Evolutionary conservation across 2,888 invertebrate species (phyloP).

Genomic region (Zhuqinia jingwanae): DNA sequence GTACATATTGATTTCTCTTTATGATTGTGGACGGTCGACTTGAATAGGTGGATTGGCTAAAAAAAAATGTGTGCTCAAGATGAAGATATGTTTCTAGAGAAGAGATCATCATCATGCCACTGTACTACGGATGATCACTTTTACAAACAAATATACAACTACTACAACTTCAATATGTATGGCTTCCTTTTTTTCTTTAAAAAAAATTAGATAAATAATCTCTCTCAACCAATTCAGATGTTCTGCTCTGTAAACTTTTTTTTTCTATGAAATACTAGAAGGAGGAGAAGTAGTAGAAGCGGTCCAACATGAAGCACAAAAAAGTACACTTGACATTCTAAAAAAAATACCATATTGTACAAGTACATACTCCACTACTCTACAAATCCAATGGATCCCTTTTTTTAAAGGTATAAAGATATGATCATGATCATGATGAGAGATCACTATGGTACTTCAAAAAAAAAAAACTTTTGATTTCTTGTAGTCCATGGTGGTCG

Average conservation of each 20-base stretch:
- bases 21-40: slow-evolving; percentile 1
- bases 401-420: background rate
- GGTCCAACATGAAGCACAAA: background rate
- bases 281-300: too few relatives aligned
- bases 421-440: slow-evolving; percentile 6
- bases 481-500: background rate
- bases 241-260: background rate
- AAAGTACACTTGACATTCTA: slow-evolving; percentile 19
- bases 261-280: background rate
- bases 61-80: background rate
- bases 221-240: background rate
- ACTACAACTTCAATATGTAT: too few relatives aligned
- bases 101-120: too few relatives aligned
- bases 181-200: background rate
- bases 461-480: background rate
- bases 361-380: slow-evolving; percentile 5
- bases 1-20: slow-evolving; percentile 50
- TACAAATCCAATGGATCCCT: background rate
- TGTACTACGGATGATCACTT: background rate
- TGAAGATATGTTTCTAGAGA: background rate
- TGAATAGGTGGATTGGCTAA: background rate
- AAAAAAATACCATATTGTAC: background rate
- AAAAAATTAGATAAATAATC: slow-evolving; percentile 2
- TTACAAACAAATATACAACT: background rate
- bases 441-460: background rate